These are phyloP conservation scores for Dione vanillae DNA, from an alignment of 2,888 invertebrate genomes.

Conservation along the genomic window DNA sequence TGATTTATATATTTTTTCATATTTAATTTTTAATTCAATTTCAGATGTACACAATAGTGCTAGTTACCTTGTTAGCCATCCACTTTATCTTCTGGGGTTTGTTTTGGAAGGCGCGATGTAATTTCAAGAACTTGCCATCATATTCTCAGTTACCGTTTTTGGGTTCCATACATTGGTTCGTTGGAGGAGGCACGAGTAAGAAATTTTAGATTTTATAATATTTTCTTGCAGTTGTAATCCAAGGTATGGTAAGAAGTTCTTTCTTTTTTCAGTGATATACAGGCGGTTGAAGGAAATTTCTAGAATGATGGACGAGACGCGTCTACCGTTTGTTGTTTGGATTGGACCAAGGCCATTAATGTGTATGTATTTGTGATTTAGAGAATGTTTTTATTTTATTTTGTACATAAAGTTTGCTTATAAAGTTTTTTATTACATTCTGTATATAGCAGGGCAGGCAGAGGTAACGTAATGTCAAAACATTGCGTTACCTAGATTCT, in stretches of 20 bases:
- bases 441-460: no score
- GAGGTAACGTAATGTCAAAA: no score
- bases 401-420: no score
- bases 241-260: not conserved
- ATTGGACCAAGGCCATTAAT: constrained; percentile 52
- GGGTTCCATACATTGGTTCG: constrained; percentile 25
- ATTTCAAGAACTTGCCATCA: constrained; percentile 17
- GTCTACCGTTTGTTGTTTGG: constrained; percentile 59
- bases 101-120: constrained; percentile 17
- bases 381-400: no score
- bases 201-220: not conserved
- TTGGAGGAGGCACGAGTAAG: constrained; percentile 16
- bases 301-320: constrained; percentile 52
- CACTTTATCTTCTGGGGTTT: constrained; percentile 11
- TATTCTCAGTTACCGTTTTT: constrained; percentile 23
- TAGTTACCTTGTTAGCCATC: not conserved
- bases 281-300: constrained; percentile 45
- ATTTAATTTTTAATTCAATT: not conserved
- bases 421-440: no score
- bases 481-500: no score
- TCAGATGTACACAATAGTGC: constrained; percentile 4
- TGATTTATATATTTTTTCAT: no score
- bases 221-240: no score
- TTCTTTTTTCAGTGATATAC: constrained; percentile 51
- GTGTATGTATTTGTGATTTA: constrained; percentile 39